Base-by-base conservation (phyloP, 2,113 vertebrate genomes). In the Anarrhichthys ocellatus region DNA sequence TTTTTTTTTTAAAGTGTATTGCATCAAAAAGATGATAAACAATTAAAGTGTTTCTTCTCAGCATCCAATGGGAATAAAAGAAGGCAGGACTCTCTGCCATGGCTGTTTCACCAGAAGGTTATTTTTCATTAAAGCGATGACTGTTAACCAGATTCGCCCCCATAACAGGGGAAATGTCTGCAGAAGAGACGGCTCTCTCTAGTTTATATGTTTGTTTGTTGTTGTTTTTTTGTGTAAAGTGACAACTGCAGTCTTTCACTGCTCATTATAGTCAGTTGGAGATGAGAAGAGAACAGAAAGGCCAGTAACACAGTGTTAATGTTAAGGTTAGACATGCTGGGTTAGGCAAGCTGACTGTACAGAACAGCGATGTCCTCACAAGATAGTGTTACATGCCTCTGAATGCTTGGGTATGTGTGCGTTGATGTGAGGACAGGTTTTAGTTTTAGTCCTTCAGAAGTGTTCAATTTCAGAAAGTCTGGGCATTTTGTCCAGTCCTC, bases 231-330 rank as follows among this genome's bases (percentile, higher is more conserved):
- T 22, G 15, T 61, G n/a, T 24, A 56, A 67, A 61, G 63, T 38
- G 64, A 81, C 79, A 52, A 52, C 72, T 54, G 72, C 72, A 42
- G 64, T 76, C 34, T 44, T 76, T 82, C 34, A 15, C 73, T 10
- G 72, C 65, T 75, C 64, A 32, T 75, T 73, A 48, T 13, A 52
- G 9, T 9, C 15, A 10, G 22, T 44, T 22, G 48, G 46, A 62
- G 63, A 50, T 11, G 32, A 81, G 38, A 44, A 48, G 17, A 14
- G 81, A 72, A 32, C 68, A 73, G 62, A 42, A 52, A 77, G 61
- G 32, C 81, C 61, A 34, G 68, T 17, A 62, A 17, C 81, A 14
- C n/a, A 24, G 64, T 20, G 67, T 59, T 83, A 59, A 83, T 42
- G 74, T 83, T 59, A 59, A 38, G 18, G 40, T 29, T 48, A 2